Base-by-base conservation (phyloP, 2,113 vertebrate genomes). In the Catharus minimus region DNA sequence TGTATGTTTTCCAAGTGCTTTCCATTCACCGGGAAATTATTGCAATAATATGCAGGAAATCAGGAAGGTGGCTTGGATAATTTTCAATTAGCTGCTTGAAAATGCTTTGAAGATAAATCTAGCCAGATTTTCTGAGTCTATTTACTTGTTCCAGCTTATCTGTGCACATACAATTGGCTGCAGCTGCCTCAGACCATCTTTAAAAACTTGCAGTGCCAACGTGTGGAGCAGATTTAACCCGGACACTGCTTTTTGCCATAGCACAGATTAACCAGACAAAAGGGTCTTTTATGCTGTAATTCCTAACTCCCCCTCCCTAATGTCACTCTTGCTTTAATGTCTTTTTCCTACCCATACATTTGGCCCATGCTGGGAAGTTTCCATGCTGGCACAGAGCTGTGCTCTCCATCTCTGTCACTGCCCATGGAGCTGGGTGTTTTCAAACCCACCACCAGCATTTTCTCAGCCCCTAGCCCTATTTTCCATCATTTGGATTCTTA, bases 41-140 rank as follows among this genome's bases (percentile, higher is more conserved):
- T 75, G 49, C 66, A 81, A 61, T 81, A 82, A 78, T 28, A 88
- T 4, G 39, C 66, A 76, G 93, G 84, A 89, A 91, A 96, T 46
- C 81, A 76, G 50, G 87, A 92, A 89, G 74, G 88, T 94, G 66
- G 53, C 76, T 93, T 92, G 69, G 77, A 78, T 92, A 92, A 84
- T 92, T 92, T 95, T 96, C 93, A 93, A 82, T 94, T 93, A 95
- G 81, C 84, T 90, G 62, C 90, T 66, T 24, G 39, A 89, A 95
- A 95, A 93, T 30, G 71, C 93, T 89, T 93, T 95, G 92, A 95
- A 95, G 92, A 92, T 65, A 84, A 82, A 92, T 61, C 86, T 73
- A 88, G 55, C 38, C 86, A 92, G 77, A 62, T 87, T 93, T 94
- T 86, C 86, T 46, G 53, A 82, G 57, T 69, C 72, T 86, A 32